These are phyloP conservation scores for Enhydra lutris DNA, from an alignment of 2,113 vertebrate genomes.

Conservation along the genomic window DNA sequence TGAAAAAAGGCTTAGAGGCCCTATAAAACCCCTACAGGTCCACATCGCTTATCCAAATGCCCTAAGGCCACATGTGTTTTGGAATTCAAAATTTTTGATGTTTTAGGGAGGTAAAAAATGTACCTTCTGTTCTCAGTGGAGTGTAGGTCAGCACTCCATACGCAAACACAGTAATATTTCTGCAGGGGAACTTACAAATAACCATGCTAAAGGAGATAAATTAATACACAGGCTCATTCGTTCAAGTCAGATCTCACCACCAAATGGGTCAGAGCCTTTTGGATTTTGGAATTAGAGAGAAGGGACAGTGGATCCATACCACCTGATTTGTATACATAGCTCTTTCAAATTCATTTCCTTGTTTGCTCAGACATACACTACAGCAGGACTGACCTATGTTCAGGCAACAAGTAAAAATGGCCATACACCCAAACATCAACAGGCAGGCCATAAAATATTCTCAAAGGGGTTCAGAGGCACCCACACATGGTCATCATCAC, in stretches of 20 bases:
- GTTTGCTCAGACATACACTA: neutral
- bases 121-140: neutral
- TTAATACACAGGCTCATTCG: neutral
- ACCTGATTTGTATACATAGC: neutral
- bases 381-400: neutral
- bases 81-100: neutral
- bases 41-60: neutral
- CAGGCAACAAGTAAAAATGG: neutral
- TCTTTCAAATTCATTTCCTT: neutral
- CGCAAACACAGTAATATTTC: neutral
- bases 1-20: neutral
- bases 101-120: slow-evolving; percentile 25
- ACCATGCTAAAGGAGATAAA: neutral
- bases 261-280: neutral
- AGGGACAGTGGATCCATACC: neutral
- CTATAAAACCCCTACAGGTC: neutral
- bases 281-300: neutral
- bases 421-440: neutral
- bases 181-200: neutral
- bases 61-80: neutral
- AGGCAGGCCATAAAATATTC: neutral
- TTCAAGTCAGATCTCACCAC: neutral
- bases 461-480: neutral
- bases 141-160: neutral
- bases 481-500: neutral